Evolutionary conservation across 2,113 vertebrate species (phyloP), one percentile per base, ranked within the genome.

Genomic region (Mus pahari): DNA sequence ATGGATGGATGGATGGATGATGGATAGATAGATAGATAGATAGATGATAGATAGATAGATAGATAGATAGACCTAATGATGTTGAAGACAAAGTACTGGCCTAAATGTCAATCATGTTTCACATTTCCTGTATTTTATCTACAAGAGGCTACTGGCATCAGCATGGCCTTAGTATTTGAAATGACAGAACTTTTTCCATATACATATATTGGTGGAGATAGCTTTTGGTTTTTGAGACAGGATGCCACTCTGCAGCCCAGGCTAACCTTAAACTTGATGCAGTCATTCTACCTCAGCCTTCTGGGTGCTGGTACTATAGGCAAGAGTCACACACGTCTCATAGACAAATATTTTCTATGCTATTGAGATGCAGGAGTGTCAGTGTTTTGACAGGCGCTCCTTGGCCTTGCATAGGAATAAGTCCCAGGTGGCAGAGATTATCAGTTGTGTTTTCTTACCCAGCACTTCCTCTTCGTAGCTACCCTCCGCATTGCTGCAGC

Each of bases 401-500:
- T 48, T 75, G 33, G 75, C 19, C 8, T 91, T 55, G 50, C 68
- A 19, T 7, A 12, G 26, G 39, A 64, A 39, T 10, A 60, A 11
- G 6, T 53, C 5, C 53, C 39, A 9, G 71, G 42, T 1, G 13
- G 42, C 2, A 19, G 12, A 4, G 7, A 7, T 48, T 13, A 33
- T 39, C 2, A 3, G 1, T 16, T 6, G 22, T 11, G 68, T 33
- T 94, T 42, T 64, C 98, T 98, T 96, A 99, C 98, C 97, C 39
- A 98, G 95, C 60, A 93, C 95, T 97, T 98, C 96, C 91, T 60
- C 53, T 90, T 97, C 97, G 1, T 98, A 98, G 0, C 97, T 97
- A 24, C 98, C 97, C 87, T 98, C 97, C 24, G 97, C 95, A 5
- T 73, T 1, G 75, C 96, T 98, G 89, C 98, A 99, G 95, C 98